phyloP scores from a whole-genome alignment of 2,113 vertebrate genomes.

The Equus przewalskii region DNA sequence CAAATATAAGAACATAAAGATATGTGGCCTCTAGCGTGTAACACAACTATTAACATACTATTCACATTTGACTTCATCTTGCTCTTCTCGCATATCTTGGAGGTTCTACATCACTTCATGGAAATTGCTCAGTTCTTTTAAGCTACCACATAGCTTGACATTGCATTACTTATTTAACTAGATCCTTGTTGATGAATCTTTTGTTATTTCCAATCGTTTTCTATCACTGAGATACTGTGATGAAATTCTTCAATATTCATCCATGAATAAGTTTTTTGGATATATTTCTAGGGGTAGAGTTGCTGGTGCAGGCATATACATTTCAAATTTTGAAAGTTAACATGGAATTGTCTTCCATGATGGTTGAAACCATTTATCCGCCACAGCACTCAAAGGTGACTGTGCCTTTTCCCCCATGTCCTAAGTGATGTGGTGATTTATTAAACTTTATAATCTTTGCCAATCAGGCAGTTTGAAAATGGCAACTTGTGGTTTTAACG shows the following conservation, averaged over 20 bases:
- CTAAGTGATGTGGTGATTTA: not conserved
- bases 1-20: not conserved
- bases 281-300: not conserved
- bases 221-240: not conserved
- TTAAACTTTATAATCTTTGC: not conserved
- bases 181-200: not conserved
- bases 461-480: not conserved
- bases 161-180: not conserved
- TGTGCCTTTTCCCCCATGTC: not conserved
- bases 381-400: not conserved
- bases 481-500: not conserved
- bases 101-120: not conserved
- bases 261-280: not conserved
- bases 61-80: not conserved
- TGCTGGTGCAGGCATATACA: not conserved
- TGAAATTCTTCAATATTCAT: not conserved
- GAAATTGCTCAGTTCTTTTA: not conserved
- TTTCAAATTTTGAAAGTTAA: not conserved
- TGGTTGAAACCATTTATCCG: not conserved
- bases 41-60: not conserved
- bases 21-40: not conserved
- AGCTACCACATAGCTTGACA: not conserved
- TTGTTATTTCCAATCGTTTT: not conserved
- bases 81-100: not conserved
- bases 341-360: not conserved